Base-by-base conservation (phyloP, 2,797 vertebrate species). In the Coregonus ussuriensis region DNA sequence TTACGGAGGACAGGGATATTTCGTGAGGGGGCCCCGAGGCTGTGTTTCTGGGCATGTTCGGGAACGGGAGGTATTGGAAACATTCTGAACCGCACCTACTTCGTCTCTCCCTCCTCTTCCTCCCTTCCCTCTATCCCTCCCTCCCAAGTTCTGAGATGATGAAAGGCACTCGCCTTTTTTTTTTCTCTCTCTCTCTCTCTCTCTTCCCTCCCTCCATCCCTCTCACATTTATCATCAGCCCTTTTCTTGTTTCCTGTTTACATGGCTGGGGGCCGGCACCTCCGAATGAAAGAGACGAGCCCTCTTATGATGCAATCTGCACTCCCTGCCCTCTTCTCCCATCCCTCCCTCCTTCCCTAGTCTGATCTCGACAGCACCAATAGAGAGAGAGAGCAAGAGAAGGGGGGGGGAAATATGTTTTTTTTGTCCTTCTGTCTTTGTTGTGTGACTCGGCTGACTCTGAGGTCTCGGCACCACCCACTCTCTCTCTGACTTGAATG, bases 291-390 rank as follows among this genome's bases (percentile, higher is more conserved):
- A 77, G 74, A 76, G 52, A 35, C 62, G 4, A 35, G 70, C 41
- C 59, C 52, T 25, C 69, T 63, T 75, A 71, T 83, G 83, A 84
- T 84, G 83, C 76, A 82, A 72, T 56, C 77, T 80, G 79, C 78
- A 81, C 82, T 74, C 74, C 9, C 11, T 66, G 69, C 70, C 78
- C 66, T 81, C 62, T 75, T 25, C n/a, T 62, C 52, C 6, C 4
- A 21, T 16, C 56, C 11, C 37, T 66, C 54, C 51, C 37, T 56
- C 54, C 37, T 6, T 29, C n/a, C 9, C 70, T 11, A 15, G 29
- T 72, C 71, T 54, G 71, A 72, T 72, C 13, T 72, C 29, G 16
- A 69, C 56, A 6, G 41, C 53, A 72, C 41, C 41, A 53, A 52
- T 25, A 25, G 70, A 62, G n/a, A 71, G 0, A 21, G 21, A 9